Evolutionary conservation across 2,113 vertebrate species (phyloP), one percentile per base, ranked within the genome.

Genomic region (Ariopsis seemanni): DNA sequence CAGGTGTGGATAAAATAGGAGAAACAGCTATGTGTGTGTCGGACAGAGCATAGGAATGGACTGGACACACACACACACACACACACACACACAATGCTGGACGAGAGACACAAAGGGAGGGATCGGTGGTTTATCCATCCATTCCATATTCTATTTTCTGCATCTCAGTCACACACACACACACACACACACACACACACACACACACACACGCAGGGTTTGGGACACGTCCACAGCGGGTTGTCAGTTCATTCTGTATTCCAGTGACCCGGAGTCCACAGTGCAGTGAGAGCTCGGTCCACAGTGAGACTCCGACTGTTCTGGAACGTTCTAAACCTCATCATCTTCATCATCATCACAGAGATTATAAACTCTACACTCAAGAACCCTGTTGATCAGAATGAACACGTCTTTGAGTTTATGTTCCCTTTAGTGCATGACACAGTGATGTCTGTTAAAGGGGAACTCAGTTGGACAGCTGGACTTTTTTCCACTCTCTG

Each of bases 1-100:
- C 88, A 89, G 88, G 88, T 89, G 88, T 79, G 65, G 77, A 89
- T 74, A 74, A 74, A 74, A 71, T 20, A 48, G 71, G n/a, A 69
- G n/a, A 69, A 27, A 69, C 65, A 69, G 27, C 27, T 69, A 27
- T 62, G 60, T 62, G 20, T 62, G 60, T 62, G 60, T 62, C 2
- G 6, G 65, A 69, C 65, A 69, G 65, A 69, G 27, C 14, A 71
- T 27, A 71, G 14, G 27, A 30, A 71, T 34, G 34, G 34, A 34
- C n/a, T 30, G 12, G 27, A 30, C 14, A 92, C 17, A 74, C 52
- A 60, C 53, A 85, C 60, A 58, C 77, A 42, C 53, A 75, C 50
- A 25, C 75, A 78, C 74, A 50, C 22, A 50, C 4, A 30, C 80
- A 15, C 65, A 30, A 17, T 48, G 69, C 9, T 69, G 67, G 34